Evolutionary conservation across 1,140 invertebrate genomes (phyloP).

Genomic region (Zaprionus taronus): DNA sequence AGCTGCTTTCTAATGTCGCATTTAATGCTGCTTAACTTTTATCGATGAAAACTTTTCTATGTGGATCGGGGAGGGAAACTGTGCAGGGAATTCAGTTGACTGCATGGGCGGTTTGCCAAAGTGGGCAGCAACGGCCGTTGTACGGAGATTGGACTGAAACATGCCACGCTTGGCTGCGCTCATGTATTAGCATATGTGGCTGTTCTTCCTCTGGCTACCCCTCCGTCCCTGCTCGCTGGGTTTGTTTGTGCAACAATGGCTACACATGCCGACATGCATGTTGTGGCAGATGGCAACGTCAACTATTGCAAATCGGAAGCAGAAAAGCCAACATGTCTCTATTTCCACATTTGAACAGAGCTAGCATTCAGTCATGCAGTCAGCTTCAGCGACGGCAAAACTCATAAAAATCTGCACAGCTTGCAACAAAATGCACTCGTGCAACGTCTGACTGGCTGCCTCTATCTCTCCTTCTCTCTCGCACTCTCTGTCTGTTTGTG

Average conservation of each 20-base stretch:
- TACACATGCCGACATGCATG: constrained; percentile 16
- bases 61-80: constrained; percentile 14
- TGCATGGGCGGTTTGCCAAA: neutral
- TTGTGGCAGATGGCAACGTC: constrained; percentile 47
- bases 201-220: constrained; percentile 17
- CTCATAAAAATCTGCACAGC: constrained; percentile 64
- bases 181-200: constrained; percentile 80
- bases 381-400: constrained; percentile 33
- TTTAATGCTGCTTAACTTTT: constrained; percentile 36
- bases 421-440: constrained; percentile 76
- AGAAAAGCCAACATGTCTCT: constrained; percentile 81
- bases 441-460: constrained; percentile 23
- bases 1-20: constrained; percentile 32
- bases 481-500: neutral
- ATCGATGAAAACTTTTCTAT: constrained; percentile 33
- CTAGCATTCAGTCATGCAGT: constrained; percentile 46
- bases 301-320: constrained; percentile 75
- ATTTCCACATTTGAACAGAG: constrained; percentile 70
- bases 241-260: constrained; percentile 67
- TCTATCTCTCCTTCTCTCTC: neutral
- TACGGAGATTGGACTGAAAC: constrained; percentile 38
- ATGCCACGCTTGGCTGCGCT: constrained; percentile 57
- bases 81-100: constrained; percentile 47
- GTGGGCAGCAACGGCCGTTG: constrained; percentile 5
- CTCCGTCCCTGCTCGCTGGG: constrained; percentile 10